phyloP scores from a whole-genome alignment of 2,113 vertebrate genomes.

The Conger conger region DNA sequence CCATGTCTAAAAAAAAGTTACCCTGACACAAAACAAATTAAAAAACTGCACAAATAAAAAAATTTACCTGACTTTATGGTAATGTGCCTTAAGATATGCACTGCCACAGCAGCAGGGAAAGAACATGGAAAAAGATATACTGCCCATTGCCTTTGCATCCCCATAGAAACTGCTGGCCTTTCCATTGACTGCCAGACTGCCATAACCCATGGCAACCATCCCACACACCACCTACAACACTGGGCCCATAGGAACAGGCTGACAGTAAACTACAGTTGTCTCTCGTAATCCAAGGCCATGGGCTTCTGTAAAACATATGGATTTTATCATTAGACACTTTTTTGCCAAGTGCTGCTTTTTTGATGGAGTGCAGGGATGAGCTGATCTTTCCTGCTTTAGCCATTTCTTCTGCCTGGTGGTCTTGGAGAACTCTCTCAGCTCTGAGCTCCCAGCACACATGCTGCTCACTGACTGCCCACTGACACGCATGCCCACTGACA shows the following conservation, averaged over 20 bases:
- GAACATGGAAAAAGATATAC: background rate
- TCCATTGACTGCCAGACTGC: conserved; percentile 51
- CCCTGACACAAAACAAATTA: background rate
- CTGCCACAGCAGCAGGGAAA: background rate
- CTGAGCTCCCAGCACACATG: background rate
- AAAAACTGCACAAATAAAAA: no score
- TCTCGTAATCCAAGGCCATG: background rate
- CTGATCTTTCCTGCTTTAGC: background rate
- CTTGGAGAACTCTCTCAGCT: background rate
- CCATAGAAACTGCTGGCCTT: conserved; percentile 28
- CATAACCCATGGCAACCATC: conserved; percentile 41
- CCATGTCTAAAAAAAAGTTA: background rate
- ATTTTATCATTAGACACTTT: background rate
- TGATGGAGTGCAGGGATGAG: background rate
- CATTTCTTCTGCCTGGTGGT: background rate
- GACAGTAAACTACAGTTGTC: background rate
- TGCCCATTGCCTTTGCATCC: background rate
- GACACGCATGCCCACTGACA: conserved; percentile 55
- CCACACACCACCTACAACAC: background rate
- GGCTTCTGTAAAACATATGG: background rate
- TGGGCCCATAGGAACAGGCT: background rate
- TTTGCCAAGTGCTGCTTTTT: background rate
- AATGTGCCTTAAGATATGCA: conserved; percentile 7
- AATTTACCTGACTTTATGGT: background rate
- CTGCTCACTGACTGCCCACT: no score